Evolutionary conservation across 2,113 vertebrate genomes (phyloP).

Genomic region (Aegithalos caudatus): DNA sequence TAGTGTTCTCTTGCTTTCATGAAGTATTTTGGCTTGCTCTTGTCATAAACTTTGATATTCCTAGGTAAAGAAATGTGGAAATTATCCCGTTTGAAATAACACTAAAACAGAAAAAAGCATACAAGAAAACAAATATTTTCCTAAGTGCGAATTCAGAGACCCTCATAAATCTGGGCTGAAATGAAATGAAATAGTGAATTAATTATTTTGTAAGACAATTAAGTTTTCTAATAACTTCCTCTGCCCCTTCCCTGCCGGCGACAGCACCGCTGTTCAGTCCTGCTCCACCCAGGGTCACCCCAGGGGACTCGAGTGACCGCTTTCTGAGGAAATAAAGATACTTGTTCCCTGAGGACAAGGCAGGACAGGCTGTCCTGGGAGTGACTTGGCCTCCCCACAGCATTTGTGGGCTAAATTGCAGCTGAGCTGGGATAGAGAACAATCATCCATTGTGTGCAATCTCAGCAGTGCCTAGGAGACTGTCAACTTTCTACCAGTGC

Average conservation of each 20-base stretch:
- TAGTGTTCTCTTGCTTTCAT: conserved; percentile 26
- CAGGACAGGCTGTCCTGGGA: neutral
- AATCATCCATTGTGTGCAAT: conserved; percentile 20
- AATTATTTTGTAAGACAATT: conserved; percentile 4
- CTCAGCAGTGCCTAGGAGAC: neutral
- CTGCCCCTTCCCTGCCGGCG: neutral
- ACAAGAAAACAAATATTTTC: neutral
- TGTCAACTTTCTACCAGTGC: neutral
- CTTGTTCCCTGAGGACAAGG: neutral
- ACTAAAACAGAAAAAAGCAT: conserved; percentile 73
- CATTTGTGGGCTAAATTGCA: conserved; percentile 28
- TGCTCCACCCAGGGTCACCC: neutral
- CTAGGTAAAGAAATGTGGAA: conserved; percentile 25
- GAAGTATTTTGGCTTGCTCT: conserved; percentile 58
- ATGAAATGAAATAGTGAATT: neutral
- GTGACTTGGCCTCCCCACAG: neutral
- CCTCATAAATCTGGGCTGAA: neutral
- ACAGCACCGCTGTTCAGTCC: neutral
- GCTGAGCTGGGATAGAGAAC: conserved; percentile 26
- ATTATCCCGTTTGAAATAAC: conserved; percentile 10
- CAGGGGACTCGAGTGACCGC: neutral
- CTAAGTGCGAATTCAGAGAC: neutral
- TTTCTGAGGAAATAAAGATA: conserved; percentile 60
- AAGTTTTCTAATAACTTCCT: neutral
- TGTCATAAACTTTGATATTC: conserved; percentile 1